Conservation (phyloP, 2,888 invertebrate genomes). For the Agrotis puta region DNA sequence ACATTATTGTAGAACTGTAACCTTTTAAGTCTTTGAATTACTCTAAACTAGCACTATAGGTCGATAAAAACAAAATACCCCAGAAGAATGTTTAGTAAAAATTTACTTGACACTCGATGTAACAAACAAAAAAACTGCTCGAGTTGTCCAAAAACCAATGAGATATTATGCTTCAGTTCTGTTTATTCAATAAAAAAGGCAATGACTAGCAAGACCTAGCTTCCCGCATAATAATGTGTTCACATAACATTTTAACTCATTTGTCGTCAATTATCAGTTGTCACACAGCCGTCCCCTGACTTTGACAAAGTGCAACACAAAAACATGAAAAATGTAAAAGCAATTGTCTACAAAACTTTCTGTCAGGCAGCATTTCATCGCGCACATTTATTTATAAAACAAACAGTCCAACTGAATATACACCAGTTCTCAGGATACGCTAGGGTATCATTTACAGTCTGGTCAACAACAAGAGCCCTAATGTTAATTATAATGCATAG, state of each 20-base stretch:
- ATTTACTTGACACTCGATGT: no score
- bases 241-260: constrained; percentile 3
- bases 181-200: not conserved
- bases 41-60: not conserved
- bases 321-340: constrained; percentile 43
- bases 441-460: constrained; percentile 55
- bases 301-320: constrained; percentile 36
- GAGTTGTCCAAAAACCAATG: no score
- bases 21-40: constrained; percentile 15
- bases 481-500: constrained; percentile 68
- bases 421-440: constrained; percentile 44
- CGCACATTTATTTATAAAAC: constrained; percentile 48
- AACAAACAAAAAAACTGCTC: no score
- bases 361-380: constrained; percentile 54
- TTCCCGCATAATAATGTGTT: not conserved
- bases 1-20: constrained; percentile 1
- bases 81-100: not conserved
- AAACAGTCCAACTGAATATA: constrained; percentile 23
- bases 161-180: not conserved
- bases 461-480: constrained; percentile 60
- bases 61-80: not conserved
- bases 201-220: not conserved
- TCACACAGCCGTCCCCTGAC: constrained; percentile 1
- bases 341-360: constrained; percentile 45
- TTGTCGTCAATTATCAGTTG: constrained; percentile 29